These are phyloP conservation scores for Podarcis muralis DNA, from an alignment of 2,113 vertebrate species.

Conservation along the genomic window DNA sequence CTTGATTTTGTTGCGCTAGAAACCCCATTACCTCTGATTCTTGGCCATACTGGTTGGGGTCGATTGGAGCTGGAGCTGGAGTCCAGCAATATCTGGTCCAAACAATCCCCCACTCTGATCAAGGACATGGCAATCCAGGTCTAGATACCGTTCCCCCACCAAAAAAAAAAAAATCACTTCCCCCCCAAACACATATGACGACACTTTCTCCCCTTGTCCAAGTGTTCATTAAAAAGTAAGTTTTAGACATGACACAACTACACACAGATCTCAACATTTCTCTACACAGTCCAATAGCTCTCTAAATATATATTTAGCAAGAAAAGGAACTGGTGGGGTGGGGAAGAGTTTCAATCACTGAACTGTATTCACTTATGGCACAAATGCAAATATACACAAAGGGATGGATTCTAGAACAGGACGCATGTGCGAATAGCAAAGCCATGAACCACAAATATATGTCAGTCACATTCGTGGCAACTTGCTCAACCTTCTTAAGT, in stretches of 20 bases:
- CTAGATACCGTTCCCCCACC: background rate
- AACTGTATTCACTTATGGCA: background rate
- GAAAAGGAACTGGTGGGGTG: background rate
- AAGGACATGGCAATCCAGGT: background rate
- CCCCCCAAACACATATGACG: background rate
- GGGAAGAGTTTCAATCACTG: too few species aligned
- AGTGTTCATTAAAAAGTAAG: slow-evolving; percentile 33
- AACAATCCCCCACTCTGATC: too few species aligned
- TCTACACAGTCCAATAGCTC: too few species aligned
- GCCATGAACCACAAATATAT: background rate
- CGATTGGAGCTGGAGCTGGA: too few species aligned
- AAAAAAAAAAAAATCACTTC: too few species aligned
- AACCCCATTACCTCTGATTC: too few species aligned
- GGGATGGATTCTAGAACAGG: background rate
- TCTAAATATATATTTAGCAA: background rate
- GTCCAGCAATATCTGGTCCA: too few species aligned
- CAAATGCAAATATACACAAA: background rate
- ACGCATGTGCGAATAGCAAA: background rate
- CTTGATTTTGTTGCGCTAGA: too few species aligned
- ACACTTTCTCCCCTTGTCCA: background rate
- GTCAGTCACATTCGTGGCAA: background rate
- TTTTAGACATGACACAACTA: slow-evolving; percentile 21
- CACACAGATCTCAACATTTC: background rate
- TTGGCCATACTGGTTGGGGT: too few species aligned
- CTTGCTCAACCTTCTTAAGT: background rate